These are phyloP conservation scores for Zaprionus lineosus DNA, from an alignment of 2,888 invertebrate genomes.

Conservation along the genomic window DNA sequence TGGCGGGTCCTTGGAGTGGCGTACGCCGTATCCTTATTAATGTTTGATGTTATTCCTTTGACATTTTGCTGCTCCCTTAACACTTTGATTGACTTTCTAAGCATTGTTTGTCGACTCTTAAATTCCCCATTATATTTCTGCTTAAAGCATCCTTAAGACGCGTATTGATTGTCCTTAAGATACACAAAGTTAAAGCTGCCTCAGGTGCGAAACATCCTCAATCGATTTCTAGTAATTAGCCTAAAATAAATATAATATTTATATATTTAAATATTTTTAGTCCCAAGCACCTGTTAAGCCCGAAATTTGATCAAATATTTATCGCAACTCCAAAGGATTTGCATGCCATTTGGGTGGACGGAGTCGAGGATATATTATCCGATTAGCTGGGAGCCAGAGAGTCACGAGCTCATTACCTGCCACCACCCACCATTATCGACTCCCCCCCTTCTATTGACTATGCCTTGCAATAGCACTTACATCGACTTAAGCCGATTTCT, in stretches of 20 bases:
- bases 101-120: conserved; percentile 28
- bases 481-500: conserved; percentile 56
- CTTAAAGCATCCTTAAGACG: conserved; percentile 19
- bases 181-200: too few relatives aligned
- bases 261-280: too few relatives aligned
- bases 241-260: too few relatives aligned
- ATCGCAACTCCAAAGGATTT: neutral
- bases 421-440: neutral
- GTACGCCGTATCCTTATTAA: conserved; percentile 34
- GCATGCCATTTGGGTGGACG: conserved; percentile 13
- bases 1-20: neutral
- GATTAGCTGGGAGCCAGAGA: conserved; percentile 29
- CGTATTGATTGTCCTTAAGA: conserved; percentile 17
- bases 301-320: conserved; percentile 5
- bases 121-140: too few relatives aligned
- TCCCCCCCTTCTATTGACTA: neutral
- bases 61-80: conserved; percentile 21
- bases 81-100: conserved; percentile 39
- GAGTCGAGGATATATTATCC: conserved; percentile 31
- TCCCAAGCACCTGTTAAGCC: too few relatives aligned
- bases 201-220: too few relatives aligned
- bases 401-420: conserved; percentile 18
- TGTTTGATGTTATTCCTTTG: conserved; percentile 48
- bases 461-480: neutral
- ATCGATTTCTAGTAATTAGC: too few relatives aligned